Evolutionary conservation across 1,140 invertebrate genomes (phyloP).

Genomic region (Philotrypesis tridentata): DNA sequence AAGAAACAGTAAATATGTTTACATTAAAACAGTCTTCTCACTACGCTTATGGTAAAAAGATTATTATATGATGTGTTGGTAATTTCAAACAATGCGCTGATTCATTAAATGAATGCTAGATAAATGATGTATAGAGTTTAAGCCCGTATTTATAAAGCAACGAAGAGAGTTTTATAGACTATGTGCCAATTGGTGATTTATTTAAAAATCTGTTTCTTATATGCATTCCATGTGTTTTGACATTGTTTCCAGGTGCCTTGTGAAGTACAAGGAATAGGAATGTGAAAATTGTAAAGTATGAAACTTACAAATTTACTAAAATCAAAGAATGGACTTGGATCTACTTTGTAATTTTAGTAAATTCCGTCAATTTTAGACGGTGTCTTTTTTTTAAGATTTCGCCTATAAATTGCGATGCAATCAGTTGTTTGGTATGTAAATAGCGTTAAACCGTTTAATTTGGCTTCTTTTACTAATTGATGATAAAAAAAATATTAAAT

Average conservation of each 20-base stretch:
- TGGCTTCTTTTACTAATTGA: conserved; percentile 34
- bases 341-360: conserved; percentile 12
- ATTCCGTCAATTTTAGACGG: conserved; percentile 18
- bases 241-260: conserved; percentile 42
- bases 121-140: conserved; percentile 36
- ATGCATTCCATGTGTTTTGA: conserved; percentile 43
- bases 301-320: conserved; percentile 42
- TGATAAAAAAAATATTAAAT: conserved; percentile 41
- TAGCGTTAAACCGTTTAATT: conserved; percentile 38
- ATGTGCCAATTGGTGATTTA: conserved; percentile 56
- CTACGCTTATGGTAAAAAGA: conserved; percentile 54
- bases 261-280: conserved; percentile 17
- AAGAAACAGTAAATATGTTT: conserved; percentile 68
- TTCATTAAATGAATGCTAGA: conserved; percentile 26
- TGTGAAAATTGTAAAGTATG: conserved; percentile 45
- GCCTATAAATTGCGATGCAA: conserved; percentile 19
- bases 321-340: conserved; percentile 18
- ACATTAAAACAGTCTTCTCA: conserved; percentile 61
- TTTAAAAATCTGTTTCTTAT: conserved; percentile 39
- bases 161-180: conserved; percentile 51
- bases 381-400: conserved; percentile 31
- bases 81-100: conserved; percentile 40
- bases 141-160: conserved; percentile 43
- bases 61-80: conserved; percentile 47
- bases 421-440: conserved; percentile 37